Evolutionary conservation across 2,888 invertebrate genomes (phyloP), one percentile per base, ranked within the genome.

Genomic region (Cactoblastis cactorum): DNA sequence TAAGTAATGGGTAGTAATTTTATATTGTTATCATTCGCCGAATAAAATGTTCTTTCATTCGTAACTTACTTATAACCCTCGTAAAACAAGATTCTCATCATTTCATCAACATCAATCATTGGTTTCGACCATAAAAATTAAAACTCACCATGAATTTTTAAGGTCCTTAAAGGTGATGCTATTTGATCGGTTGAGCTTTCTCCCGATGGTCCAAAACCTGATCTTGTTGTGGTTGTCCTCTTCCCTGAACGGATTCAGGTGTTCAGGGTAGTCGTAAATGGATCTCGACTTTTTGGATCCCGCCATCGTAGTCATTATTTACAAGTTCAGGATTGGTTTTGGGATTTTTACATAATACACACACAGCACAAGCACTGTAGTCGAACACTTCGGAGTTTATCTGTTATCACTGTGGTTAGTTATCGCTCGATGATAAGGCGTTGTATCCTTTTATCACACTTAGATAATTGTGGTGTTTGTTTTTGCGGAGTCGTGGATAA

Each of bases 171-270:
- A 88, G 43, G 87, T 92, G 70, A 94, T 93, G 73, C 93, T 93
- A 71, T 91, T 92, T 3, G 91, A 90, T 54, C 92, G 80, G 52
- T 69, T 79, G 38, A 91, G 82, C 65, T 90, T 91, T 60, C 82
- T 84, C 38, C 91, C 90, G 19, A 92, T 79, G 15, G 91, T 91
- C 92, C 92, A 92, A 74, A 93, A 93, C 49, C 92, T 77, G 56
- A 92, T 85, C 65, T 91, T 91, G 67, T 91, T 92, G 68, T 92
- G 92, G 71, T 92, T 91, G 58, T 92, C 92, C 49, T 93, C 93
- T 63, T 94, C 94, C 58, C 91, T 91, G 76, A 95, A 95, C 17
- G 95, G 95, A 80, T 95, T 95, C 57, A 95, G 85, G 74, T 94
- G 94, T 69, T 94, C 94, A 41, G 95, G 95, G 77, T 95, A 95